Conservation (phyloP, 2,797 vertebrate species). For the Myotis pilosus region DNA sequence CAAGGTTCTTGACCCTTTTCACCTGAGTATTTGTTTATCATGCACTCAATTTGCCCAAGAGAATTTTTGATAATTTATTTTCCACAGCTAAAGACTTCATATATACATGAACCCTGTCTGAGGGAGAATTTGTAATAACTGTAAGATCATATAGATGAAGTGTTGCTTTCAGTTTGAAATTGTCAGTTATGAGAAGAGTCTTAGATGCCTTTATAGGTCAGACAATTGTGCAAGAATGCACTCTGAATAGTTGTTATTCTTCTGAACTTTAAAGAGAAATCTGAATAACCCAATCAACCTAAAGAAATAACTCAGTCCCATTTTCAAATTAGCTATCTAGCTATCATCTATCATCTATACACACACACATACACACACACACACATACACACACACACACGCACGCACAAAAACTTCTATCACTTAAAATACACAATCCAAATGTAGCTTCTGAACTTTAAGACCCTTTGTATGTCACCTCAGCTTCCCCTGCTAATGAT, state of each 20-base stretch:
- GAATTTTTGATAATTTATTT: neutral
- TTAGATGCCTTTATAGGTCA: neutral
- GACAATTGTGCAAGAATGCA: neutral
- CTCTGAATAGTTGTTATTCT: neutral
- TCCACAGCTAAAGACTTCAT: neutral
- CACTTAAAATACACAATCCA: neutral
- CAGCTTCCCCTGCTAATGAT: neutral
- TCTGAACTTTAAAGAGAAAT: neutral
- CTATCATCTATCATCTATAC: neutral
- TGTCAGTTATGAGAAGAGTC: neutral
- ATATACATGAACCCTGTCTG: neutral
- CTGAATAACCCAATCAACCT: neutral
- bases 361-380: neutral
- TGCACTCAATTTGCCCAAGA: neutral
- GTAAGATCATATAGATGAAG: neutral
- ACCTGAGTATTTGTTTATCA: neutral
- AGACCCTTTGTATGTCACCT: neutral
- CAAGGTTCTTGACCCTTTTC: neutral
- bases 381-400: too few species aligned
- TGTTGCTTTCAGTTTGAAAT: neutral
- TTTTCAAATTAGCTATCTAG: neutral
- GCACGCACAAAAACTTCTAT: neutral
- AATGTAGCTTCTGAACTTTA: neutral
- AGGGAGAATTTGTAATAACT: neutral
- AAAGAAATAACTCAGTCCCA: neutral